Percentiles rank a stretch among this genome's conserved stretches.
These are phyloP conservation scores for Amphilophus citrinellus DNA, from an alignment of 2,113 vertebrate species.

Conservation along the genomic window DNA sequence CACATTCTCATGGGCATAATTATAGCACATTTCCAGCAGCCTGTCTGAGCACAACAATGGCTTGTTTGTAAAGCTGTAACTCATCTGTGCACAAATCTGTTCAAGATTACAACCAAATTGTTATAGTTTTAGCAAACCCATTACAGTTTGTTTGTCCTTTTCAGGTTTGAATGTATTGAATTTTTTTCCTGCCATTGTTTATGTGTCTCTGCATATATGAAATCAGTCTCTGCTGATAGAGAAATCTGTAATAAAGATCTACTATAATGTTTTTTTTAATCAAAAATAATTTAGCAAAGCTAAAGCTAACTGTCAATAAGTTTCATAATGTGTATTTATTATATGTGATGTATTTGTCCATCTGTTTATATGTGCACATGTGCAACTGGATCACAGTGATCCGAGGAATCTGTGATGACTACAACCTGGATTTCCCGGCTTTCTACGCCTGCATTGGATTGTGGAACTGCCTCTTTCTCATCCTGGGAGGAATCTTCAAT, in stretches of 20 bases:
- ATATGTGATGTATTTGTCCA: neutral
- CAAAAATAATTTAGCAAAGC: neutral
- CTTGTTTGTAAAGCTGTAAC: slow-evolving; percentile 56
- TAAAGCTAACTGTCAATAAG: neutral
- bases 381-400: slow-evolving; percentile 85
- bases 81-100: slow-evolving; percentile 56
- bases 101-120: slow-evolving; percentile 41
- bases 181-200: neutral
- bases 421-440: slow-evolving; percentile 91
- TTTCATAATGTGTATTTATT: neutral
- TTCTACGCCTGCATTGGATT: slow-evolving; percentile 98
- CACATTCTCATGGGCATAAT: slow-evolving; percentile 61
- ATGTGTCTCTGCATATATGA: neutral
- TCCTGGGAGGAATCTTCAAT: slow-evolving; percentile 94
- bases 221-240: neutral
- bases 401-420: slow-evolving; percentile 93
- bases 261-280: neutral
- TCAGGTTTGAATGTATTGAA: slow-evolving; percentile 28
- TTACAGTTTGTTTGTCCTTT: slow-evolving; percentile 10
- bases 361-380: slow-evolving; percentile 2
- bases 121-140: slow-evolving; percentile 34
- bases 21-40: slow-evolving; percentile 54
- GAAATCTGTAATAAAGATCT: neutral
- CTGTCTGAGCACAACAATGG: slow-evolving; percentile 55
- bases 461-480: slow-evolving; percentile 97